A percentile compares a stretch with the other conserved stretches of the same genome.
Conservation (phyloP, 2,113 vertebrate species). For the Lanius collurio region DNA sequence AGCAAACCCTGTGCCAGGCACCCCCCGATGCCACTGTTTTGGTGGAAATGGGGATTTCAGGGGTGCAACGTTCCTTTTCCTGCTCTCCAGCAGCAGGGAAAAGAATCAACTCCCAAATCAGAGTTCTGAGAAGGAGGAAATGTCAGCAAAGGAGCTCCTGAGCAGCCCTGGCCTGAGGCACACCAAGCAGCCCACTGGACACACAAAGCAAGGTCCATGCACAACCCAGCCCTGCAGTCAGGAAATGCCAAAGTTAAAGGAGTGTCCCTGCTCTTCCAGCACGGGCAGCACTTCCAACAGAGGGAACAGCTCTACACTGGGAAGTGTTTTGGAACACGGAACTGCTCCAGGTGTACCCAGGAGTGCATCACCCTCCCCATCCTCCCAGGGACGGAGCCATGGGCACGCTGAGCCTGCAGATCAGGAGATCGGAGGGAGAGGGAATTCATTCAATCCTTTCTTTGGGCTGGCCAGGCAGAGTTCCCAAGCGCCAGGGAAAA, state of each 20-base stretch:
- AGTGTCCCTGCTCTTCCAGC: not conserved
- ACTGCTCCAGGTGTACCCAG: not conserved
- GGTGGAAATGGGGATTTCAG: not conserved
- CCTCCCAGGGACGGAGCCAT: not conserved
- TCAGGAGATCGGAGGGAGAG: not conserved
- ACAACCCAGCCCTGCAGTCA: not conserved
- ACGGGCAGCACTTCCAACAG: rapidly evolving
- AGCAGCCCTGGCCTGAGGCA: not conserved
- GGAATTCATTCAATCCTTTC: not conserved
- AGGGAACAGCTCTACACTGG: not conserved
- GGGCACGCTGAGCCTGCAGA: not conserved
- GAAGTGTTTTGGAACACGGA: not conserved
- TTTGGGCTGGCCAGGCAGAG: not conserved
- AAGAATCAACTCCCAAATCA: not conserved
- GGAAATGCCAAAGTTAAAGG: conserved; percentile 65
- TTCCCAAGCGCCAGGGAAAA: not conserved
- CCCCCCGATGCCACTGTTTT: not conserved
- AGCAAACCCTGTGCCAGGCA: not conserved
- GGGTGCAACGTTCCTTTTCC: not conserved
- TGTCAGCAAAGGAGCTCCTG: not conserved
- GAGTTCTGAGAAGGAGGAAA: conserved; percentile 33
- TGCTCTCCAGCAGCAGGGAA: not conserved
- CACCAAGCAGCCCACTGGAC: not conserved
- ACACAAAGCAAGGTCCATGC: conserved; percentile 7
- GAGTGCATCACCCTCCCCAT: not conserved